Conservation (phyloP, 2,888 invertebrate species). For the Junonia oenone region DNA sequence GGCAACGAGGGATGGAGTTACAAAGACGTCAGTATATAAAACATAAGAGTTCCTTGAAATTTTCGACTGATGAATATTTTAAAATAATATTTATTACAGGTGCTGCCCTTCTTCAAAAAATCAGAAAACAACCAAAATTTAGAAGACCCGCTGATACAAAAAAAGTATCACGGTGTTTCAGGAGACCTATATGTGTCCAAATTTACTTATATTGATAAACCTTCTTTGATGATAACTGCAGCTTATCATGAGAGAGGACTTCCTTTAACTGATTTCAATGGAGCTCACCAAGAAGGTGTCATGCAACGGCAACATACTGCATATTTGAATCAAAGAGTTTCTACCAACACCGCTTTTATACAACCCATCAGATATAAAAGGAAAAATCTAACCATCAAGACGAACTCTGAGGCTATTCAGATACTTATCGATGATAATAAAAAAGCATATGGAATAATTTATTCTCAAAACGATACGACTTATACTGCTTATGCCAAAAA, state of each 20-base stretch:
- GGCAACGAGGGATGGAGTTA: no score
- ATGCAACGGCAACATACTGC: constrained; percentile 79
- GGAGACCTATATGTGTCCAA: constrained; percentile 81
- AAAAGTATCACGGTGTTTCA: constrained; percentile 79
- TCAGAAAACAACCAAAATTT: constrained; percentile 80
- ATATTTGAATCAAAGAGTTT: constrained; percentile 76
- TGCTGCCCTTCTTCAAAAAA: no score
- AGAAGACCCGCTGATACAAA: constrained; percentile 62
- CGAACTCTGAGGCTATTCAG: constrained; percentile 72
- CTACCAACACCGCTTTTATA: constrained; percentile 82
- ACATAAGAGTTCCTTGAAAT: no score
- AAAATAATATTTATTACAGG: no score
- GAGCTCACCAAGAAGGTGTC: constrained; percentile 78
- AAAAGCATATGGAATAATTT: constrained; percentile 50
- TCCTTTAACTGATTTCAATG: constrained; percentile 58
- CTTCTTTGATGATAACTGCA: constrained; percentile 68
- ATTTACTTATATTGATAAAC: no score
- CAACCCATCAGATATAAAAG: constrained; percentile 74
- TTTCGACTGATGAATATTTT: no score
- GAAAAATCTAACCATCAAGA: constrained; percentile 70
- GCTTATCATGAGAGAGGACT: constrained; percentile 81
- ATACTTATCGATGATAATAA: constrained; percentile 74
- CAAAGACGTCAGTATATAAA: constrained; percentile 67
- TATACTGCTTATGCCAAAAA: constrained; percentile 46
- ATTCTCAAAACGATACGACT: constrained; percentile 35